A percentile compares a stretch with the other conserved stretches of the same genome.
These are phyloP conservation scores for Calephelis virginiensis DNA, from an alignment of 1,140 invertebrate species.

Conservation along the genomic window DNA sequence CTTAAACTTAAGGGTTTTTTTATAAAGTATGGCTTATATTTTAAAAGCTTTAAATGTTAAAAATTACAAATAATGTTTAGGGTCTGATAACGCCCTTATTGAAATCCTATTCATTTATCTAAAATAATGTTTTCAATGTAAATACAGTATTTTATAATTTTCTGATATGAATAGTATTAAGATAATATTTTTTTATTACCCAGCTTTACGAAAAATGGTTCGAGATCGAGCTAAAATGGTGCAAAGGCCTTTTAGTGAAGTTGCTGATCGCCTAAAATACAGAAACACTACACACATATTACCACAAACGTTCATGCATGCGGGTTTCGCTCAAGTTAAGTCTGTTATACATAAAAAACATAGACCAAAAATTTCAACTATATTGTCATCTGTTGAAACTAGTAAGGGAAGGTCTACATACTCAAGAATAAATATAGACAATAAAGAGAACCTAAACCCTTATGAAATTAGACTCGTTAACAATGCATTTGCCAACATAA, in stretches of 20 bases:
- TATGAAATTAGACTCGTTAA: slow-evolving; percentile 44
- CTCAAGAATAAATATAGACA: slow-evolving; percentile 40
- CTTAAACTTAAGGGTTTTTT: too few relatives aligned
- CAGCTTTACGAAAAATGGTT: slow-evolving; percentile 67
- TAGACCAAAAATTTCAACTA: slow-evolving; percentile 49
- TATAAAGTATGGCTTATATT: too few relatives aligned
- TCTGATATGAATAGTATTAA: too few relatives aligned
- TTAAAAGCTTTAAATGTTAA: too few relatives aligned
- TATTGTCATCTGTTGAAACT: slow-evolving; percentile 43
- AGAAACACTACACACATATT: slow-evolving; percentile 28
- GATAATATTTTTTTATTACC: neutral
- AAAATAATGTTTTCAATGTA: too few relatives aligned
- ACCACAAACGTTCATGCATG: slow-evolving; percentile 32
- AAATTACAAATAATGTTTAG: too few relatives aligned
- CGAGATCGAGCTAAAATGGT: slow-evolving; percentile 65
- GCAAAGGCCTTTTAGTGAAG: slow-evolving; percentile 52
- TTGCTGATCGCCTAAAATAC: slow-evolving; percentile 23
- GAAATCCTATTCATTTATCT: too few relatives aligned
- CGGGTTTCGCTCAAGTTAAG: slow-evolving; percentile 44
- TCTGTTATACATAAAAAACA: slow-evolving; percentile 44
- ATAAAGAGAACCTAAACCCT: slow-evolving; percentile 31
- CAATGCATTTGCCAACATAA: slow-evolving; percentile 38
- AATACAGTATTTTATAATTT: too few relatives aligned
- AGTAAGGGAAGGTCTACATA: slow-evolving; percentile 36
- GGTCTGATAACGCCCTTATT: too few relatives aligned